phyloP scores from a whole-genome alignment of 2,113 vertebrate species.

The Delphinapterus leucas region DNA sequence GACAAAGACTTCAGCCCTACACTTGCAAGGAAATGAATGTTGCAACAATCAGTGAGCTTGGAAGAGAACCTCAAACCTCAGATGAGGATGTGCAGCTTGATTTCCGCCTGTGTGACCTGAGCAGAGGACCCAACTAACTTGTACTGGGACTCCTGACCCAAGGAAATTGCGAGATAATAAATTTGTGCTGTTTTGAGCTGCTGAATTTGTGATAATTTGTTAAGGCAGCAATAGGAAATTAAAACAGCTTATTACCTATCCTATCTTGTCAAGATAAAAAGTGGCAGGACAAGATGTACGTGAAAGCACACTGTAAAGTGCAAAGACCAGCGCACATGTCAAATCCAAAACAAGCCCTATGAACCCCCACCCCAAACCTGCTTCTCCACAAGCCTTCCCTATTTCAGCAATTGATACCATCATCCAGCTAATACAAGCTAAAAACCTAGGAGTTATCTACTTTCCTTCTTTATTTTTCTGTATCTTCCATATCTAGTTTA shows the following conservation, averaged over 20 bases:
- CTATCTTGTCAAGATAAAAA: background rate
- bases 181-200: background rate
- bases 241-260: background rate
- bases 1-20: background rate
- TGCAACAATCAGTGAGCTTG: background rate
- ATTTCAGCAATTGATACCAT: background rate
- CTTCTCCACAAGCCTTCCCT: background rate
- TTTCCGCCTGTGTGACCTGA: background rate
- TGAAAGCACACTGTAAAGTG: background rate
- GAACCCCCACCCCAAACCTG: background rate
- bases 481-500: background rate
- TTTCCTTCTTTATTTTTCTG: background rate
- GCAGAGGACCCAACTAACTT: background rate
- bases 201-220: background rate
- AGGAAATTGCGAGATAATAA: background rate
- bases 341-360: background rate
- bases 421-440: background rate
- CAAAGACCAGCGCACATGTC: background rate
- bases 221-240: background rate
- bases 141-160: background rate
- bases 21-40: background rate
- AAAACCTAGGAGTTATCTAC: background rate
- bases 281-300: background rate
- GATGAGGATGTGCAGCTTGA: background rate
- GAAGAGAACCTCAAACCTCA: background rate